These are phyloP conservation scores for Dicrurus megarhynchus DNA, from an alignment of 2,113 vertebrate genomes.

Conservation along the genomic window DNA sequence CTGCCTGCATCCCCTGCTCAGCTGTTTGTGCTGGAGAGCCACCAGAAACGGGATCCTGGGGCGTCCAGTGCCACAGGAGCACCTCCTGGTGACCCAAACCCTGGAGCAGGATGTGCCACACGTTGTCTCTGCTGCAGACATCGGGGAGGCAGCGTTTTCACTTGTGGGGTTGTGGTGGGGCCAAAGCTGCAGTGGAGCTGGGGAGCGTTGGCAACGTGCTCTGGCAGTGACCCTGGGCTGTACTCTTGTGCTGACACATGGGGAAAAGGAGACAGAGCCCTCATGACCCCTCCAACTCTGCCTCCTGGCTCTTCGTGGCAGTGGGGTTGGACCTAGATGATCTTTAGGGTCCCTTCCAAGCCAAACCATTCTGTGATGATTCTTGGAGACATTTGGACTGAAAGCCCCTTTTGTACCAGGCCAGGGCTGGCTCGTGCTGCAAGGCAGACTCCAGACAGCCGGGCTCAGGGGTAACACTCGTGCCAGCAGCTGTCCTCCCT, in stretches of 20 bases:
- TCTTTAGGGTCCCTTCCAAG: background rate
- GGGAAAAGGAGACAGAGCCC: background rate
- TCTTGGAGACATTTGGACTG: background rate
- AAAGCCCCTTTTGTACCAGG: constrained; percentile 49
- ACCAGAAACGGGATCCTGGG: rapidly evolving
- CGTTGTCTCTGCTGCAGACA: background rate
- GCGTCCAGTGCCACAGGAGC: background rate
- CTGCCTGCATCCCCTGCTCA: background rate
- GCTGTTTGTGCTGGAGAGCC: background rate
- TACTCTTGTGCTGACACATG: rapidly evolving
- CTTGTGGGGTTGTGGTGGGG: background rate
- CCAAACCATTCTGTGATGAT: background rate
- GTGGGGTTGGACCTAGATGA: background rate
- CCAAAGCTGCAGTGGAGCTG: background rate
- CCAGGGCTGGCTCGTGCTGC: background rate
- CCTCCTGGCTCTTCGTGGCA: background rate
- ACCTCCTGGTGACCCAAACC: background rate
- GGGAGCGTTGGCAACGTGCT: rapidly evolving
- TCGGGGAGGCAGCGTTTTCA: background rate
- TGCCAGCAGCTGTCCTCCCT: constrained; percentile 57
- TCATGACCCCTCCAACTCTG: background rate
- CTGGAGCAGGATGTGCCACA: background rate
- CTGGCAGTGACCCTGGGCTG: background rate
- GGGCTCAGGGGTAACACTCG: background rate
- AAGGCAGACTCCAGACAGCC: constrained; percentile 21